A percentile compares a stretch with the other conserved stretches of the same genome.
Conservation (phyloP, 2,888 invertebrate genomes). For the Serripes groenlandicus region DNA sequence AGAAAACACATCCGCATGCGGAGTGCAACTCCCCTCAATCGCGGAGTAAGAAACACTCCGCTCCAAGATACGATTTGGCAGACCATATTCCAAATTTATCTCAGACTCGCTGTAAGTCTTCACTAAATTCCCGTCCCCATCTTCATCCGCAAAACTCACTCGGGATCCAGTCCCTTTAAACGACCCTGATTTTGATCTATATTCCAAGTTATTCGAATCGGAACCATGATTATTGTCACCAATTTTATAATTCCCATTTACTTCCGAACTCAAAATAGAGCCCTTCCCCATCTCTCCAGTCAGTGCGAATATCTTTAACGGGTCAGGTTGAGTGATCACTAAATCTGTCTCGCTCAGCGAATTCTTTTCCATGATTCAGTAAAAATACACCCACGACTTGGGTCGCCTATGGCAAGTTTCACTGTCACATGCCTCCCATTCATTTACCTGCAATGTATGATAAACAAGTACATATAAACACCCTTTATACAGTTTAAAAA, state of each 20-base stretch:
- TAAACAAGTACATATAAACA: background rate
- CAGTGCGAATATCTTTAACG: slow-evolving; percentile 59
- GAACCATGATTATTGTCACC: slow-evolving; percentile 23
- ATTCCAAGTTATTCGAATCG: slow-evolving; percentile 12
- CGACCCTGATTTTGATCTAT: slow-evolving; percentile 38
- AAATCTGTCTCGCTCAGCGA: slow-evolving; percentile 61
- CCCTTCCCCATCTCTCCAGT: slow-evolving; percentile 62
- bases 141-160: slow-evolving; percentile 63
- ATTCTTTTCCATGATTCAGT: slow-evolving; percentile 58
- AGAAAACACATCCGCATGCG: slow-evolving; percentile 11
- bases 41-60: slow-evolving; percentile 74
- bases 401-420: background rate
- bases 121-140: slow-evolving; percentile 57
- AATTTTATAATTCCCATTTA: slow-evolving; percentile 57
- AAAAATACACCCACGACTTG: slow-evolving; percentile 7
- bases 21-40: slow-evolving; percentile 66
- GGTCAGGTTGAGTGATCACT: slow-evolving; percentile 60
- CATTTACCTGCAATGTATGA: background rate
- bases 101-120: slow-evolving; percentile 63
- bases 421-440: slow-evolving; percentile 5
- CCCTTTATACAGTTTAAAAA: too few species aligned
- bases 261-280: slow-evolving; percentile 31
- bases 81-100: slow-evolving; percentile 26
- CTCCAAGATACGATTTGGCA: slow-evolving; percentile 56
- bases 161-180: slow-evolving; percentile 56